A percentile compares a stretch with the other conserved stretches of the same genome.
phyloP scores from a whole-genome alignment of 2,888 invertebrate species.

The Kryphioiulus occultus region DNA sequence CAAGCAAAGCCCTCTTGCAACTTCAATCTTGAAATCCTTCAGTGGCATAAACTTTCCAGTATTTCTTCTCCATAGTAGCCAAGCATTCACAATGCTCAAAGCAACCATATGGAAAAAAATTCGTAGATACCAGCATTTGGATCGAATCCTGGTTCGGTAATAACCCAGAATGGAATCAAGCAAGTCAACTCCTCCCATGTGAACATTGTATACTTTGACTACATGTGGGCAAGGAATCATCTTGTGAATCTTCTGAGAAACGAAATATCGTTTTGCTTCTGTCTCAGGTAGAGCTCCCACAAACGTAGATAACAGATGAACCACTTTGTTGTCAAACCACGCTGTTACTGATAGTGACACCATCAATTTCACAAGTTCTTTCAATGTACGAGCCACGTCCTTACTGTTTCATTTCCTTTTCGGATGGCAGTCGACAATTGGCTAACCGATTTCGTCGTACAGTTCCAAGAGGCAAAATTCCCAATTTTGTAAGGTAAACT shows the following conservation, averaged over 20 bases:
- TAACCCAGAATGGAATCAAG: conserved; percentile 42
- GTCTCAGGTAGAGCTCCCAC: neutral
- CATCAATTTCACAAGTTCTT: no score
- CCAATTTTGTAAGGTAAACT: conserved; percentile 54
- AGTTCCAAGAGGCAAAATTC: conserved; percentile 55
- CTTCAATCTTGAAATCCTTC: neutral
- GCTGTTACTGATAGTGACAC: neutral
- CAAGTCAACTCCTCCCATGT: conserved; percentile 56
- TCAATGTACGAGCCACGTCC: conserved; percentile 44
- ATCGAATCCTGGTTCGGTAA: conserved; percentile 45
- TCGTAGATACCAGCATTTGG: conserved; percentile 57
- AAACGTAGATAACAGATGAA: conserved; percentile 25
- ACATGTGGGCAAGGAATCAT: conserved; percentile 46
- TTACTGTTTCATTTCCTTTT: conserved; percentile 42
- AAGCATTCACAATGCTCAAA: neutral
- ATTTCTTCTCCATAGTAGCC: neutral
- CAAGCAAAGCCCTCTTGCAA: neutral
- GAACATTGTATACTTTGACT: conserved; percentile 55
- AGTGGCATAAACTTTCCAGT: neutral
- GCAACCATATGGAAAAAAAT: conserved; percentile 66
- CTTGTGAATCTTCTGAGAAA: neutral
- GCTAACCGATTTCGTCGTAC: neutral
- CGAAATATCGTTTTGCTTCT: neutral
- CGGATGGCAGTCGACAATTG: no score
- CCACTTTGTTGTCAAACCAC: conserved; percentile 46